Conservation (phyloP, 2,113 vertebrate species). For the Spea multiplicata region DNA sequence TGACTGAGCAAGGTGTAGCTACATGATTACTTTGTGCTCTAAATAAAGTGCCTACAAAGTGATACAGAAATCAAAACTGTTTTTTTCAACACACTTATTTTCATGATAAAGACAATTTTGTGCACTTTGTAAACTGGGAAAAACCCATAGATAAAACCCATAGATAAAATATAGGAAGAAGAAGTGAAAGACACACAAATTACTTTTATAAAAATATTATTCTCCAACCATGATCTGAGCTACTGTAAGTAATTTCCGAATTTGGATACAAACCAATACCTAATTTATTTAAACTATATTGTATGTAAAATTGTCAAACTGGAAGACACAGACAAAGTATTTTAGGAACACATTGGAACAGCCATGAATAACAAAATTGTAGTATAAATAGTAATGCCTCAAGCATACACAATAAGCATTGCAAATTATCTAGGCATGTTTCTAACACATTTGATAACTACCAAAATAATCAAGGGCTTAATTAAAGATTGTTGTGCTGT, state of each 20-base stretch:
- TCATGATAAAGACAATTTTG: no score
- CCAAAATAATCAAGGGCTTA: conserved; percentile 12
- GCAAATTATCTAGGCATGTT: conserved; percentile 1
- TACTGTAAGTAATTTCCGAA: not conserved
- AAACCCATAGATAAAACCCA: no score
- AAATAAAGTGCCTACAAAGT: no score
- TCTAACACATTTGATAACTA: conserved; percentile 1
- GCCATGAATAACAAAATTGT: not conserved
- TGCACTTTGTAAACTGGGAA: no score
- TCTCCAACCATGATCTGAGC: not conserved
- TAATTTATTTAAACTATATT: not conserved
- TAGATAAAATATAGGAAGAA: no score
- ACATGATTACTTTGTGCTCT: no score
- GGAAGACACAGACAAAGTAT: not conserved
- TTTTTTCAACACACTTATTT: no score
- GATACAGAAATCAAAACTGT: no score
- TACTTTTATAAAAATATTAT: not conserved
- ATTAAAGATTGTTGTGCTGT: conserved; percentile 7
- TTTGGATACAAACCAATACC: not conserved
- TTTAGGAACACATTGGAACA: not conserved
- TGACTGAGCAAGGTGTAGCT: no score
- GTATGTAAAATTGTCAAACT: not conserved
- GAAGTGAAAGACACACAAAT: no score
- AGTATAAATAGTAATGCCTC: not conserved
- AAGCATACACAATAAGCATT: not conserved